Evolutionary conservation across 2,888 invertebrate species (phyloP).

Genomic region (Ommatoiulus sabulosus): DNA sequence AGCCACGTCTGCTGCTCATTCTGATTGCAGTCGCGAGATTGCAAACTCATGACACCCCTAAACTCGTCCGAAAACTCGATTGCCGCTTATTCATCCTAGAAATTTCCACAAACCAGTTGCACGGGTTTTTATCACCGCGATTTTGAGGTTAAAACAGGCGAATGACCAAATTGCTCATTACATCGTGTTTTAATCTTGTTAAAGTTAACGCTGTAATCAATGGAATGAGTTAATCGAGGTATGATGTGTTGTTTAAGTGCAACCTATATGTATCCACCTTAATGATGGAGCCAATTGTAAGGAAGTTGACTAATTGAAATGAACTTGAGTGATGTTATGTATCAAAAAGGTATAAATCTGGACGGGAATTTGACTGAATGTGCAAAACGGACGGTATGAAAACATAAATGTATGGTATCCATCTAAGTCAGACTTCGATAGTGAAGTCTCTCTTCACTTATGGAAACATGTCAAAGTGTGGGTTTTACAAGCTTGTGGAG

Average conservation of each 20-base stretch:
- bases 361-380: background rate
- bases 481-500: background rate
- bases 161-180: background rate
- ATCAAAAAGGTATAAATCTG: slow-evolving; percentile 24
- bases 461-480: too few species aligned
- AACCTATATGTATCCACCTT: background rate
- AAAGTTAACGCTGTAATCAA: too few species aligned
- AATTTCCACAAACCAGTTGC: background rate
- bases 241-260: background rate
- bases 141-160: background rate
- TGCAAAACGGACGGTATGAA: background rate
- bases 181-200: background rate
- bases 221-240: background rate
- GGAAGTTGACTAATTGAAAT: background rate
- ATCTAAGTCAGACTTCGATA: too few species aligned
- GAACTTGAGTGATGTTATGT: background rate
- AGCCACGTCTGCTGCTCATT: background rate
- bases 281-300: background rate
- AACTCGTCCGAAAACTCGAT: background rate
- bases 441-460: too few species aligned
- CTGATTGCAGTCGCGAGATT: background rate
- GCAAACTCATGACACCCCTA: background rate
- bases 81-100: background rate
- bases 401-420: background rate
- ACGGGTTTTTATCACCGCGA: background rate